Base-by-base conservation (phyloP, 2,113 vertebrate genomes). In the Brienomyrus longianalis region DNA sequence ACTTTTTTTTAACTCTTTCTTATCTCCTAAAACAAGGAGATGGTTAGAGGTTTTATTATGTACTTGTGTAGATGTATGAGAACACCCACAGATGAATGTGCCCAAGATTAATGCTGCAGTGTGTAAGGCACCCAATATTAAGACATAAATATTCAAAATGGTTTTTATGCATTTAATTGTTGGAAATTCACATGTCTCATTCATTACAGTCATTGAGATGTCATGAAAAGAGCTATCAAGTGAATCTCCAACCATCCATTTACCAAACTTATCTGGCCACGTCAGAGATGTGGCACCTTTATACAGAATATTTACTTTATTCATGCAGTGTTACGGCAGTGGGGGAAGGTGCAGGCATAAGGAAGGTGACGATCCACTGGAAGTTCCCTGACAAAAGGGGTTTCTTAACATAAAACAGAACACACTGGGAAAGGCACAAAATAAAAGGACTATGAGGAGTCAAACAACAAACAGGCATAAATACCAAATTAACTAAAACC, bases 1-100 rank as follows among this genome's bases (percentile, higher is more conserved):
- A 88, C 88, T 80, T 88, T 88, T 88, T 83, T 84, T 84, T 84
- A 84, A 84, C 17, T 48, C 31, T 84, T 84, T 54, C 27, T 47
- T 62, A 85, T 89, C 52, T 85, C n/a, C 51, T 21, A 27, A 51
- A 83, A 56, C 27, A n/a, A 47, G 17, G 56, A 48, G n/a, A 59
- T 85, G 80, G 59, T 48, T 80, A 62, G 21, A 31, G 51, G 39
- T n/a, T 50, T 45, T 48, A 48, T 47, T 77, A 19, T 54, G 17
- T 77, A 39, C 31, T 54, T 51, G 17, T 47, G 70, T 47, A 17
- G 45, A 77, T 23, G 23, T 21, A 83, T 21, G 10, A 88, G n/a
- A 48, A 77, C 3, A 35, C 43, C 62, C n/a, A 21, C 19, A n/a
- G n/a, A 27, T 62, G 23, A 52, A 62, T 39, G 88, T 9, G 17